A percentile compares a stretch with the other conserved stretches of the same genome.
Evolutionary conservation across 2,113 vertebrate genomes (phyloP).

Genomic region (Ginglymostoma cirratum): DNA sequence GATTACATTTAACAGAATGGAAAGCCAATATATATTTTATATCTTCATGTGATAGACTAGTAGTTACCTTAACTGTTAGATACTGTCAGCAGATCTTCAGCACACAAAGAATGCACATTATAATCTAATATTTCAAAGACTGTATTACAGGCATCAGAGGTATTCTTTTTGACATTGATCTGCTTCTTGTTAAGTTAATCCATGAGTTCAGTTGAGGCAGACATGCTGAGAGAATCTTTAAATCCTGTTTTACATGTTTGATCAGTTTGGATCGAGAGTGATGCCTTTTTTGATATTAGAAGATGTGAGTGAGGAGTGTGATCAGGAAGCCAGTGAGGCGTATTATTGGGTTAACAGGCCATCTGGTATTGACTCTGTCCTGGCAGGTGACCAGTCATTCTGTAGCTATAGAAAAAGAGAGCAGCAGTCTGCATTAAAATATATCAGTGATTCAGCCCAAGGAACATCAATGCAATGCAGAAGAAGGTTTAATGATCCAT

Average conservation of each 20-base stretch:
- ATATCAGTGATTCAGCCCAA: not conserved
- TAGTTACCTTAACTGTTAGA: not conserved
- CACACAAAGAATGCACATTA: not conserved
- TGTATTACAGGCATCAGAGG: not conserved
- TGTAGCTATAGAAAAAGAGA: not conserved
- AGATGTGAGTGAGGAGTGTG: not conserved
- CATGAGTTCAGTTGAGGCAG: not conserved
- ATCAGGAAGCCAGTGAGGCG: not conserved
- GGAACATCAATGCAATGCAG: not conserved
- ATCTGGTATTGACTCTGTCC: not conserved
- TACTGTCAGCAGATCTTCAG: not conserved
- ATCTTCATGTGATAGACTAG: not conserved
- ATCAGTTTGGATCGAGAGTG: not conserved
- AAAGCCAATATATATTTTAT: not conserved
- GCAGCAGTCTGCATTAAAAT: not conserved
- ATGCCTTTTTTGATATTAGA: not conserved
- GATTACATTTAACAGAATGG: not conserved
- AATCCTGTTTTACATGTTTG: not conserved
- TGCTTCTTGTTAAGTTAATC: not conserved
- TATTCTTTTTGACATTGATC: not conserved
- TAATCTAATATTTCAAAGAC: not conserved
- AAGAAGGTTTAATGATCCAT: not conserved
- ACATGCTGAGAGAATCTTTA: not conserved
- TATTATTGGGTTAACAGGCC: not conserved
- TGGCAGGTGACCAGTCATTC: not conserved